Conservation (phyloP, 2,888 invertebrate genomes). For the Molorchus minor region DNA sequence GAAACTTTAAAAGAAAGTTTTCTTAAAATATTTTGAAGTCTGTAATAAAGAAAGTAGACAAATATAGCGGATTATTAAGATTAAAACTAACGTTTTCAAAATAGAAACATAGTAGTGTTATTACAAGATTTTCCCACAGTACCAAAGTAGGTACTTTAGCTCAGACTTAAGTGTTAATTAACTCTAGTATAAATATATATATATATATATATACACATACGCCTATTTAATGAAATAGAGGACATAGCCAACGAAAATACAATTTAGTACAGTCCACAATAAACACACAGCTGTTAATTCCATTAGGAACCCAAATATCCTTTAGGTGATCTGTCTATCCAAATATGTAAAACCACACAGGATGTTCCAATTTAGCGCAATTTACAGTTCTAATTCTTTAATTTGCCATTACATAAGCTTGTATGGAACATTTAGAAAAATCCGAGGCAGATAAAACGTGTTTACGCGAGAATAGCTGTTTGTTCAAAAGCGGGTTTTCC, state of each 20-base stretch:
- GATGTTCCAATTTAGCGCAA: conserved; percentile 14
- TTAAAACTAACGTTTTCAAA: too few species aligned
- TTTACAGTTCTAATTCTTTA: conserved; percentile 14
- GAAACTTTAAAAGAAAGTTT: too few species aligned
- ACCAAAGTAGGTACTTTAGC: too few species aligned
- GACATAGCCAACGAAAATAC: neutral
- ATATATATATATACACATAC: neutral
- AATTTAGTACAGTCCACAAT: too few species aligned
- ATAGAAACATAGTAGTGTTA: too few species aligned
- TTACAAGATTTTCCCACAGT: too few species aligned
- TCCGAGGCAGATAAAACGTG: conserved; percentile 1
- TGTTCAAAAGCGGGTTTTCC: too few species aligned
- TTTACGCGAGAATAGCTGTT: neutral
- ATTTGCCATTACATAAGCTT: conserved; percentile 6
- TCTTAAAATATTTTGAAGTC: too few species aligned
- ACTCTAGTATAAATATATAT: too few species aligned
- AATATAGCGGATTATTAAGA: too few species aligned
- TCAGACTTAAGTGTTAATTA: too few species aligned
- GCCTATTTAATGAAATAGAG: neutral
- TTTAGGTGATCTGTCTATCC: conserved; percentile 2
- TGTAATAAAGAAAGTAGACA: too few species aligned
- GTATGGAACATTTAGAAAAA: neutral
- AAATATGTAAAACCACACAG: conserved; percentile 15
- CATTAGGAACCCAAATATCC: conserved; percentile 3
- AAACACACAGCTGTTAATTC: conserved; percentile 2